Base-by-base conservation (phyloP, 2,797 vertebrate genomes). In the Lindbergichthys nudifrons region DNA sequence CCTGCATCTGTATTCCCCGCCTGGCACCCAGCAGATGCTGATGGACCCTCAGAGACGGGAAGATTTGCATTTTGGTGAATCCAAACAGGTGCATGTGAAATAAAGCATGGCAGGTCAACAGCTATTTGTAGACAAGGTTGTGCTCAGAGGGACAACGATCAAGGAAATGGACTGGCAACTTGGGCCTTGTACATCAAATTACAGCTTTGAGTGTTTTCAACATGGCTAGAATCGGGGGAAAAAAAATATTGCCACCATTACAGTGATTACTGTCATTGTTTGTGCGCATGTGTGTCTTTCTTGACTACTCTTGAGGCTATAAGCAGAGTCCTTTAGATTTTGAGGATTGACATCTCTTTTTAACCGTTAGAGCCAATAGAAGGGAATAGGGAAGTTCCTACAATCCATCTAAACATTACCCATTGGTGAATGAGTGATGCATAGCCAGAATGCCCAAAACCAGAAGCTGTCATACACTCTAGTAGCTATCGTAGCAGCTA, bases 1-100 rank as follows among this genome's bases (percentile, higher is more conserved):
- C 54, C 77, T 50, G 80, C 82, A 89, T 89, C 89, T 88, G 89
- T 82, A 90, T 91, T 91, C 88, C 67, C 66, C 1, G 41, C 79
- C 72, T 79, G 72, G 81, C 62, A 18, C 30, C 57, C 64, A 54
- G 79, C 89, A 91, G 88, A 88, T 89, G 88, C 82, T 85, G 82
- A 84, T 82, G 78, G 80, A 89, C 83, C 53, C 68, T 84, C 62
- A 30, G 70, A 82, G 73, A 60, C 53, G 43, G 74, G 36, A 16
- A 56, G 21, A 87, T 91, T 92, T 88, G 75, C 88, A 90, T 90
- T 77, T 59, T 60, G 65, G 70, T 75, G 73, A 79, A 79, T 83
- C 77, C 82, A 81, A 86, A 86, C 84, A 90, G 86, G 83, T 87
- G 85, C 70, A 51, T 74, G 79, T 68, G 73, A 81, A 88, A 87